Evolutionary conservation across 2,113 vertebrate species (phyloP).

Genomic region (Pelodiscus sinensis): DNA sequence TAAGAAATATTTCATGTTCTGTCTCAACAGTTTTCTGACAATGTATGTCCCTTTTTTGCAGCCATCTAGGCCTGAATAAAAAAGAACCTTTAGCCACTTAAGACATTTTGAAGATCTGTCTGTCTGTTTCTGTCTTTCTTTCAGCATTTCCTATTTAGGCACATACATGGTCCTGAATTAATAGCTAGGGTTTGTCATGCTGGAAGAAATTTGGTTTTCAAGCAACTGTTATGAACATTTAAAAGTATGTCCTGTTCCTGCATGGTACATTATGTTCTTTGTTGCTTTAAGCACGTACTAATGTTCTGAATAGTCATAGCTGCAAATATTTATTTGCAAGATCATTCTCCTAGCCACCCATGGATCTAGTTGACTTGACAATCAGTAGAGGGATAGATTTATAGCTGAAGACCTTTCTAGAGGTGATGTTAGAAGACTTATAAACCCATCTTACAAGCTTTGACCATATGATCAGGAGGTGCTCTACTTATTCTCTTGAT

Average conservation of each 20-base stretch:
- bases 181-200: slow-evolving; percentile 66
- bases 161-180: slow-evolving; percentile 56
- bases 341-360: slow-evolving; percentile 47
- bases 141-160: slow-evolving; percentile 51
- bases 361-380: slow-evolving; percentile 70
- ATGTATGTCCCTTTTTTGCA: slow-evolving; percentile 12
- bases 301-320: slow-evolving; percentile 72
- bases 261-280: slow-evolving; percentile 67
- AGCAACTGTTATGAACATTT: slow-evolving; percentile 68
- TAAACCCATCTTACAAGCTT: slow-evolving; percentile 48
- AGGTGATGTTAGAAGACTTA: slow-evolving; percentile 48
- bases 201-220: slow-evolving; percentile 75
- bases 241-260: slow-evolving; percentile 63
- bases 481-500: slow-evolving; percentile 67
- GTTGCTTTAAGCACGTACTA: slow-evolving; percentile 56
- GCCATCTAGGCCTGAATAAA: slow-evolving; percentile 40
- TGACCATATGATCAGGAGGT: slow-evolving; percentile 54
- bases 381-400: slow-evolving; percentile 55
- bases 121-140: not conserved
- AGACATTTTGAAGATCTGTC: slow-evolving; percentile 59
- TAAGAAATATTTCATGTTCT: not conserved
- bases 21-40: slow-evolving; percentile 38
- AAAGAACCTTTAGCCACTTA: slow-evolving; percentile 54
- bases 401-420: slow-evolving; percentile 44
- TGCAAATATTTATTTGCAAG: slow-evolving; percentile 73